Base-by-base conservation (phyloP, 2,113 vertebrate species). In the Acanthochromis polyacanthus region DNA sequence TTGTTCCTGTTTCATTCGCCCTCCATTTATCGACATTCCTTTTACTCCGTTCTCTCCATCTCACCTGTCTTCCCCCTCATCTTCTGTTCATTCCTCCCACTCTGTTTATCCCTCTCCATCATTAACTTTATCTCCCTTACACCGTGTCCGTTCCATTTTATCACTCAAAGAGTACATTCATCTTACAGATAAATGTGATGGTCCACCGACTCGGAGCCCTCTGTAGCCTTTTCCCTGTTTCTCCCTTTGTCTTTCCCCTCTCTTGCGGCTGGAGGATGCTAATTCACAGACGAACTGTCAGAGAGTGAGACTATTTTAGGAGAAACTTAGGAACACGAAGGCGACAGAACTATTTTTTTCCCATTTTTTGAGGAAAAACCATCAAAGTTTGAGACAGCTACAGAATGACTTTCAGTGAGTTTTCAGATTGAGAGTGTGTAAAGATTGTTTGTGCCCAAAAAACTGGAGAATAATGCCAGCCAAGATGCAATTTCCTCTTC, bases 171-270 rank as follows among this genome's bases (percentile, higher is more conserved):
- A 67, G 25, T 32, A 71, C 69, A 78, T 77, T 85, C 53, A 25
- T 66, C 71, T 81, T 86, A 62, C 65, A 84, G 81, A 80, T 76
- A 81, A 65, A 84, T 80, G 81, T 73, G 63, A 84, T 64, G 83
- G 69, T 85, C 58, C 57, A 3, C 78, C 75, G 73, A 70, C 82
- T 68, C 5, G 46, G 4, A 83, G 66, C 81, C 32, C 62, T 75
- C 55, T 20, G 58, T 11, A 0, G 17, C 64, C 48, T 62, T 60
- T 75, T 60, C 36, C n/a, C 23, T 36, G 3, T 25, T 30, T 51
- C 56, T 32, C 32, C 17, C 11, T 67, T 36, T 7, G 1, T 19
- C 4, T 62, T 72, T 14, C 20, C n/a, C 10, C 32, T 52, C 36
- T 50, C 38, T 14, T 68, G 77, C 58, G 66, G 56, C 52, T 60